Evolutionary conservation across 1,140 invertebrate species (phyloP).

Genomic region (Brevipalpus yothersi): DNA sequence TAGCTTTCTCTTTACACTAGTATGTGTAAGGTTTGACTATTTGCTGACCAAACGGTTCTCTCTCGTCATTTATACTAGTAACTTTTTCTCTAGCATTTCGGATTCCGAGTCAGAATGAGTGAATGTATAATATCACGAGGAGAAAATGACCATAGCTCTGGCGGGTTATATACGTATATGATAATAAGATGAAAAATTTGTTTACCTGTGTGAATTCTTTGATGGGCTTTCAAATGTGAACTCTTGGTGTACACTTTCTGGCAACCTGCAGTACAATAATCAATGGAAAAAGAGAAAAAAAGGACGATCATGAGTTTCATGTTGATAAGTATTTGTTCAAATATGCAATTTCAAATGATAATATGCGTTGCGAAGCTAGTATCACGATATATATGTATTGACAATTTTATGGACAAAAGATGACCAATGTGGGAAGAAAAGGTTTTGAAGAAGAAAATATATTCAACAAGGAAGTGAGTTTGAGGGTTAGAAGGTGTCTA

Average conservation of each 20-base stretch:
- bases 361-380: too few species aligned
- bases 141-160: too few species aligned
- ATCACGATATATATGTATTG: not conserved
- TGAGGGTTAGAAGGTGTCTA: not conserved
- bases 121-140: too few species aligned
- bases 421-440: not conserved
- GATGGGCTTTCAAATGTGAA: slow-evolving; percentile 92
- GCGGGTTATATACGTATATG: too few species aligned
- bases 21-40: too few species aligned
- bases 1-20: too few species aligned
- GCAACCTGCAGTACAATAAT: slow-evolving; percentile 29
- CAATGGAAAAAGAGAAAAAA: slow-evolving; percentile 27
- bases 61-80: too few species aligned
- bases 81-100: too few species aligned
- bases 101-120: too few species aligned
- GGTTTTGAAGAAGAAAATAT: not conserved
- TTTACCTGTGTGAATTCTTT: slow-evolving; percentile 77
- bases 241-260: slow-evolving; percentile 96
- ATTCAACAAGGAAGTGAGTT: not conserved
- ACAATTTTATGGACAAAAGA: not conserved
- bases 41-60: too few species aligned
- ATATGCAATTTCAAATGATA: not conserved
- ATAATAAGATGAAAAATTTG: not conserved
- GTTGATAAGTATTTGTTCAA: not conserved
- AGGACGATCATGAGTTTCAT: not conserved